Conservation (phyloP, 2,113 vertebrate species). For the Actenoides hombroni region DNA sequence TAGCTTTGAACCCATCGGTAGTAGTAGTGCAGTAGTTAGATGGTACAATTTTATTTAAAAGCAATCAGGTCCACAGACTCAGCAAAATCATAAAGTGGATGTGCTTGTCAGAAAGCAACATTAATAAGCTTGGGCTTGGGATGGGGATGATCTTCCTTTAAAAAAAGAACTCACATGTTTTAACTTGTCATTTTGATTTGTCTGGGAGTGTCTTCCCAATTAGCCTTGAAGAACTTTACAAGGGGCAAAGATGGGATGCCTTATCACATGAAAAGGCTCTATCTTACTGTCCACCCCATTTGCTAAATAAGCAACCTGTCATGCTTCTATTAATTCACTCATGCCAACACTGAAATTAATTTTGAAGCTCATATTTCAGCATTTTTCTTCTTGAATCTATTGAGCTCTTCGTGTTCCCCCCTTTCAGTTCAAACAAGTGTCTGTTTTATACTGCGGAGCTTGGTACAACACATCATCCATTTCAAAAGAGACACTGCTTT, state of each 20-base stretch:
- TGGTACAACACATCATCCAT: constrained; percentile 33
- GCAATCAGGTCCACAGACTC: neutral
- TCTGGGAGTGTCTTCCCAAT: constrained; percentile 11
- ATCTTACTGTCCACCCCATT: neutral
- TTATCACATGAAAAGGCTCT: neutral
- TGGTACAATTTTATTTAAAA: neutral
- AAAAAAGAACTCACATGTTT: neutral
- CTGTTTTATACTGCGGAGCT: constrained; percentile 39
- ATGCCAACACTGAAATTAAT: constrained; percentile 14
- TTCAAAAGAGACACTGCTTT: constrained; percentile 57
- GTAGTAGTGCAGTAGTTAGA: neutral
- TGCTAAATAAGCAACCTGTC: constrained; percentile 20
- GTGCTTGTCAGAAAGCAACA: constrained; percentile 34
- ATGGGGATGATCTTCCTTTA: neutral
- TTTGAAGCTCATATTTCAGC: neutral
- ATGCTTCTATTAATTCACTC: constrained; percentile 28
- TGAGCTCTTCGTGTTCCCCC: neutral
- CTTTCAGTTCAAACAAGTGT: constrained; percentile 54
- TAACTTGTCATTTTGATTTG: constrained; percentile 58
- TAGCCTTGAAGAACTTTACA: neutral
- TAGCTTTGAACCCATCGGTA: neutral
- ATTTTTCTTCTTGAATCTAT: constrained; percentile 3
- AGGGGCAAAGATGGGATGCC: neutral
- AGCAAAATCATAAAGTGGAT: constrained; percentile 22
- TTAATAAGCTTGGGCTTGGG: constrained; percentile 42